These are phyloP conservation scores for Branchipolynoe longqiensis DNA, from an alignment of 2,888 invertebrate species.

Conservation along the genomic window DNA sequence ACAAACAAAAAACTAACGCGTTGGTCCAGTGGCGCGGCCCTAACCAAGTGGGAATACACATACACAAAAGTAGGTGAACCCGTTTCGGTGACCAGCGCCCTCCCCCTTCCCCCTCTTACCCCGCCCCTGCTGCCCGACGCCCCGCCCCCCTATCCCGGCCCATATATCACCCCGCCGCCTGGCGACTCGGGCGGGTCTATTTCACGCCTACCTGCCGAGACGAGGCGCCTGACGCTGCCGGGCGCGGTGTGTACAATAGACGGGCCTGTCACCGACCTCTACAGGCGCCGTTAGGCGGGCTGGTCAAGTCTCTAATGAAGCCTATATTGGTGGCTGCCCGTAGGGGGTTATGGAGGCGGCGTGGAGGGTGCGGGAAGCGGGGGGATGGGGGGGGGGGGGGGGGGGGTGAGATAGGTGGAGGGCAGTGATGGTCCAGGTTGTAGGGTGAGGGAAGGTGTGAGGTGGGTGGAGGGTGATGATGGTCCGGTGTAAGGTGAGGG, in stretches of 20 bases:
- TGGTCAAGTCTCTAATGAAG: conserved; percentile 38
- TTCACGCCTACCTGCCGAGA: conserved; percentile 26
- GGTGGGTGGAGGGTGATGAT: not conserved
- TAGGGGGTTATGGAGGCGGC: not conserved
- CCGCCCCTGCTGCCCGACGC: not conserved
- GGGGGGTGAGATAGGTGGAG: not conserved
- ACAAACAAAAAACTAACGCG: too few species aligned
- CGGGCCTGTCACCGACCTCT: not conserved
- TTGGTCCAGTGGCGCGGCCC: too few species aligned
- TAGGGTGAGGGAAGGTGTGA: not conserved
- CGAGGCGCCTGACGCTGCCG: not conserved
- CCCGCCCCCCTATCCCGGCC: conserved; percentile 1
- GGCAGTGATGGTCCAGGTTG: not conserved
- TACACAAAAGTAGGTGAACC: conserved; percentile 3
- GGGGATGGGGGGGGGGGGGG: not conserved
- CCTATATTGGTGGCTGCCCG: conserved; percentile 21
- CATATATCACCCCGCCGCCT: conserved; percentile 16
- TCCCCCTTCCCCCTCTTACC: not conserved
- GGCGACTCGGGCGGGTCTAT: conserved; percentile 11
- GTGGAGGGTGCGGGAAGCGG: too few species aligned
- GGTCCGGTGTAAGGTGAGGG: too few species aligned
- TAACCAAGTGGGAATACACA: too few species aligned
- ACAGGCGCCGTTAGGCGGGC: conserved; percentile 6
- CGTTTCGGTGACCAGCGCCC: conserved; percentile 1
- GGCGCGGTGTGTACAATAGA: conserved; percentile 2